Percentiles rank a stretch among this genome's conserved stretches.
Evolutionary conservation across 2,888 invertebrate species (phyloP).

Genomic region (Dyspetes luteomarginatus): DNA sequence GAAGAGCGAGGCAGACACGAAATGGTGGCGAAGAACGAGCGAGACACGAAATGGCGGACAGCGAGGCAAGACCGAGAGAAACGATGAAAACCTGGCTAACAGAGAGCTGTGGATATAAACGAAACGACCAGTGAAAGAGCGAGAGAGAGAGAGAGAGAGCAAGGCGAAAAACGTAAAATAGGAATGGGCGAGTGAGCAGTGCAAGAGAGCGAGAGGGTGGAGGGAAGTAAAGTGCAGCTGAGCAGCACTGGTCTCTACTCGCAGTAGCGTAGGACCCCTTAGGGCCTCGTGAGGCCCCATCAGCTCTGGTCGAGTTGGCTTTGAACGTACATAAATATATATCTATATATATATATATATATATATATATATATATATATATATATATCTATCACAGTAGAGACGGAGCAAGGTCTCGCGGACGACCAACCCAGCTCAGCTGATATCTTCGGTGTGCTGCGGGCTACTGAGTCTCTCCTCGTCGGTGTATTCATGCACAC

Average conservation of each 20-base stretch:
- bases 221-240: slow-evolving; percentile 80
- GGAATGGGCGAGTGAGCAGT: slow-evolving; percentile 61
- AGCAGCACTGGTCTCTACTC: slow-evolving; percentile 45
- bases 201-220: slow-evolving; percentile 62
- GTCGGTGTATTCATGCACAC: background rate
- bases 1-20: too few species aligned
- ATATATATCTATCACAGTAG: slow-evolving; percentile 16
- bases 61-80: slow-evolving; percentile 28
- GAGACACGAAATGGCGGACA: slow-evolving; percentile 29
- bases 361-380: background rate
- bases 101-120: slow-evolving; percentile 73
- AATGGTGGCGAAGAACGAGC: too few species aligned
- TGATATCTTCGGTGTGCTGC: slow-evolving; percentile 58
- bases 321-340: background rate
- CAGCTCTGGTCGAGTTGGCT: slow-evolving; percentile 15
- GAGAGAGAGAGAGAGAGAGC: slow-evolving; percentile 52
- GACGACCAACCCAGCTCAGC: slow-evolving; percentile 59
- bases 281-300: slow-evolving; percentile 52
- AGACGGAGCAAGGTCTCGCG: slow-evolving; percentile 58
- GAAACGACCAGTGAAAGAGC: slow-evolving; percentile 68
- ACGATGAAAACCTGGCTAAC: slow-evolving; percentile 62
- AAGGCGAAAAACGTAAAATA: slow-evolving; percentile 75
- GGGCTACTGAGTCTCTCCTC: slow-evolving; percentile 31
- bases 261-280: slow-evolving; percentile 68
- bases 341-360: background rate